A percentile compares a stretch with the other conserved stretches of the same genome.
These are phyloP conservation scores for Cromileptes altivelis DNA, from an alignment of 2,113 vertebrate species.

Conservation along the genomic window DNA sequence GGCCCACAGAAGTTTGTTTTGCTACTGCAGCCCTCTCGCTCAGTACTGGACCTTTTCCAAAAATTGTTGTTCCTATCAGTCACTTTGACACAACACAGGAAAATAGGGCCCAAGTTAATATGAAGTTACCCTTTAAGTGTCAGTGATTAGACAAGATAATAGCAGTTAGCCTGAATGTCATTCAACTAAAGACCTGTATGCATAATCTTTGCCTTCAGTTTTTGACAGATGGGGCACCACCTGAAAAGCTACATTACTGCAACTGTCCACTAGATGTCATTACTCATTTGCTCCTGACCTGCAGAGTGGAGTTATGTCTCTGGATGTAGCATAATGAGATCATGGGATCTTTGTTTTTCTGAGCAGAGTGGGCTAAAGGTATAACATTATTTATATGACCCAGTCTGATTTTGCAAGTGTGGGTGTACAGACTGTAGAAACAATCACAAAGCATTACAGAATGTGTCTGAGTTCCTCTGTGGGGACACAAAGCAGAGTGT, in stretches of 20 bases:
- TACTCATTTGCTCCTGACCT: constrained; percentile 1
- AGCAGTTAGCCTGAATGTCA: not conserved
- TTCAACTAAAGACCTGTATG: not conserved
- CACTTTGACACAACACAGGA: too few species aligned
- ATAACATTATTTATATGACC: not conserved
- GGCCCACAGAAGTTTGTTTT: too few species aligned
- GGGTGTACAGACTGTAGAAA: not conserved
- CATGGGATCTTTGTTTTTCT: not conserved
- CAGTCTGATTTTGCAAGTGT: not conserved
- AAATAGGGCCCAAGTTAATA: too few species aligned
- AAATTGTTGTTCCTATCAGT: too few species aligned
- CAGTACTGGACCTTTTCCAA: too few species aligned
- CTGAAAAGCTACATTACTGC: constrained; percentile 8
- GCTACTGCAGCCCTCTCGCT: too few species aligned
- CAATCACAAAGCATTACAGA: not conserved
- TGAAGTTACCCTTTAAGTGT: not conserved
- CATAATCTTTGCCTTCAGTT: not conserved
- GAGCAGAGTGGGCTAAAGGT: constrained; percentile 1
- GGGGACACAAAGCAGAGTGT: not conserved
- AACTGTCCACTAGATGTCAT: constrained; percentile 66
- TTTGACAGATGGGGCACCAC: not conserved
- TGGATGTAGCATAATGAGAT: not conserved
- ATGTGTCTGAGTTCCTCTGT: not conserved
- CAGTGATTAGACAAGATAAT: not conserved
- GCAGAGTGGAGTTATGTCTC: not conserved